Base-by-base conservation (phyloP, 2,797 vertebrate species). In the Bovichtus diacanthus region DNA sequence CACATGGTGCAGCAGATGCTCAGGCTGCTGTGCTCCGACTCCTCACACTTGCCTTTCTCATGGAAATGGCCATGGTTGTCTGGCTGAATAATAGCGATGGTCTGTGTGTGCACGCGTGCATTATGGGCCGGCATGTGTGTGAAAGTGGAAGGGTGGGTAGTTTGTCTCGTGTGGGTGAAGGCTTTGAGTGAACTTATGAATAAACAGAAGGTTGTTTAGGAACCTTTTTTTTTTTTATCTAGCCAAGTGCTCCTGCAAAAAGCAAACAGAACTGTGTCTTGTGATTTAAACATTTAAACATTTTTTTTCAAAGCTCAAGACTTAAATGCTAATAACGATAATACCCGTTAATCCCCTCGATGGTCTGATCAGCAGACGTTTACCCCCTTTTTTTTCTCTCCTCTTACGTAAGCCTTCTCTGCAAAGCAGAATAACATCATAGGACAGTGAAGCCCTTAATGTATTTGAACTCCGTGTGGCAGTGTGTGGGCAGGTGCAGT, bases 1-100 rank as follows among this genome's bases (percentile, higher is more conserved):
- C 81, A 90, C 23, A 91, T 91, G 91, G 83, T 69, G 82, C 88
- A 90, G 87, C 94, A 95, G 94, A 95, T 95, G 94, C 82, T 61
- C 6, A 2, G 77, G 89, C 81, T 72, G 58, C 83, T 85, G 73
- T 54, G 58, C 43, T 70, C 87, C 84, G 89, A 87, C 91, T 92
- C 90, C 81, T 62, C 74, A 61, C 76, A 47, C 73, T 19, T 7
- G 50, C 82, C 74, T 81, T 96, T 96, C 68, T 87, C 88, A 96
- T 95, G 94, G 93, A 93, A 92, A 94, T 95, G 43, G 63, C 88
- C 83, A 54, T 49, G 91, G 64, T 60, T 62, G 93, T 88, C 92
- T 80, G 90, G 74, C 91, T 73, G 54, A 88, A 90, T 94, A 81
- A 91, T 76, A 19, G 83, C 74, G 83, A 29, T 51, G 82, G 68